Evolutionary conservation across 2,797 vertebrate species (phyloP), one percentile per base, ranked within the genome.

Genomic region (Octomys mimax): DNA sequence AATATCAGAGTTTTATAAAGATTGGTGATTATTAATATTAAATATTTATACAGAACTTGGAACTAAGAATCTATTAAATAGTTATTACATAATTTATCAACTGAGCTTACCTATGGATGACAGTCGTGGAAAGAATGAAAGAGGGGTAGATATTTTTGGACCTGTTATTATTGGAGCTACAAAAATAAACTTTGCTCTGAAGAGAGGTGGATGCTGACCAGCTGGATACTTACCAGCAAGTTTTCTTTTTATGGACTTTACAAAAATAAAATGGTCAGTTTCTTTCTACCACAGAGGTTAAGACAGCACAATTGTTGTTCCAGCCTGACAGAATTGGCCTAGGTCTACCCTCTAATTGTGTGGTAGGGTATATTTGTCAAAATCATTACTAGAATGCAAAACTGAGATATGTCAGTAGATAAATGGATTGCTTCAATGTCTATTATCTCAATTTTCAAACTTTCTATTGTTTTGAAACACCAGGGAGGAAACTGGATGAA

Each of bases 121-220:
- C 28, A 89, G 31, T 49, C 33, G 2, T 75, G 14, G 31, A 9
- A 11, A 2, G 3, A 33, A 2, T 10, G n/a, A 86, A 16, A 22
- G 22, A 62, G 8, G 0, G 0, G 6, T 49, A 26, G 12, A 52
- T n/a, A 64, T 39, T 66, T 91, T 64, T 75, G 24, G 39, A 64
- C 3, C 22, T 87, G 7, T 42, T 95, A 73, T 94, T 91, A 91
- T 62, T 71, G 39, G 59, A 94, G 90, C 9, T 82, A 91, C 9
- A 91, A 92, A 80, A 96, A 91, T 87, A 89, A 96, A 82, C 13
- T 88, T 94, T 9, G 59, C 1, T 89, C 42, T 71, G 88, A 87
- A 31, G 33, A 81, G 4, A 61, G 39, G 18, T 92, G 42, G 33
- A 77, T 94, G 7, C 71, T 82, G 73, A 92, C 33, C 33, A 62